These are phyloP conservation scores for Drosophila obscura DNA, from an alignment of 1,140 invertebrate genomes.

Conservation along the genomic window DNA sequence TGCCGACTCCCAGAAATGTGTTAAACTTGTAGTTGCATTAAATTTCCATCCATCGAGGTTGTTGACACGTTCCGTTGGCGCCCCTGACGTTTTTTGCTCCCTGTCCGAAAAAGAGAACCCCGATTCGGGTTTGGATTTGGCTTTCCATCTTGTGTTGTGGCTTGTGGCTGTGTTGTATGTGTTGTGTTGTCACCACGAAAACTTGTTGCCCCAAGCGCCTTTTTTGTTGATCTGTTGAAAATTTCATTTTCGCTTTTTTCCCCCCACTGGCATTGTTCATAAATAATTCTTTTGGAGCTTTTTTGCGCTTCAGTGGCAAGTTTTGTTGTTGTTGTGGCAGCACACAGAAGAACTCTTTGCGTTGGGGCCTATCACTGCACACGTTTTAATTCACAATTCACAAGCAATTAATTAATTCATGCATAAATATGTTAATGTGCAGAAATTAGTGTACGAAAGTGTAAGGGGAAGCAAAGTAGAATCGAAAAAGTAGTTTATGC, in stretches of 20 bases:
- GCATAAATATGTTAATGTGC: slow-evolving; percentile 79
- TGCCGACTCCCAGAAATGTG: neutral
- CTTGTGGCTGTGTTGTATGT: too few species aligned
- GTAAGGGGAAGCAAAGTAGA: slow-evolving; percentile 39
- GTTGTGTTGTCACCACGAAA: slow-evolving; percentile 34
- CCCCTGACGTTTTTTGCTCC: slow-evolving; percentile 59
- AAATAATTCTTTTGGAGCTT: slow-evolving; percentile 47
- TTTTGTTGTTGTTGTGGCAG: slow-evolving; percentile 42
- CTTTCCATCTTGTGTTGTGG: slow-evolving; percentile 39
- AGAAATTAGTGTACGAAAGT: slow-evolving; percentile 67
- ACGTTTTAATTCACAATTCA: slow-evolving; percentile 69
- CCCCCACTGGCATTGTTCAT: slow-evolving; percentile 54
- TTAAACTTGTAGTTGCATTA: slow-evolving; percentile 26
- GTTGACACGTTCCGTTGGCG: slow-evolving; percentile 75
- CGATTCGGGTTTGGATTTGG: slow-evolving; percentile 43
- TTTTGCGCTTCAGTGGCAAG: slow-evolving; percentile 40
- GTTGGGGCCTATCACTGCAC: slow-evolving; percentile 36
- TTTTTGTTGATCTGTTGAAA: slow-evolving; percentile 73
- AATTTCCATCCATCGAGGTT: slow-evolving; percentile 56
- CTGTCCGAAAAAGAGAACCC: slow-evolving; percentile 1
- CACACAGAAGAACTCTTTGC: slow-evolving; percentile 5
- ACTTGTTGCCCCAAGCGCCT: slow-evolving; percentile 64
- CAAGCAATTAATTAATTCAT: slow-evolving; percentile 83
- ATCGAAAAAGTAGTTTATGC: slow-evolving; percentile 72
- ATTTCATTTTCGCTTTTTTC: slow-evolving; percentile 62